phyloP scores from a whole-genome alignment of 2,113 vertebrate genomes.

The Casuarius casuarius region DNA sequence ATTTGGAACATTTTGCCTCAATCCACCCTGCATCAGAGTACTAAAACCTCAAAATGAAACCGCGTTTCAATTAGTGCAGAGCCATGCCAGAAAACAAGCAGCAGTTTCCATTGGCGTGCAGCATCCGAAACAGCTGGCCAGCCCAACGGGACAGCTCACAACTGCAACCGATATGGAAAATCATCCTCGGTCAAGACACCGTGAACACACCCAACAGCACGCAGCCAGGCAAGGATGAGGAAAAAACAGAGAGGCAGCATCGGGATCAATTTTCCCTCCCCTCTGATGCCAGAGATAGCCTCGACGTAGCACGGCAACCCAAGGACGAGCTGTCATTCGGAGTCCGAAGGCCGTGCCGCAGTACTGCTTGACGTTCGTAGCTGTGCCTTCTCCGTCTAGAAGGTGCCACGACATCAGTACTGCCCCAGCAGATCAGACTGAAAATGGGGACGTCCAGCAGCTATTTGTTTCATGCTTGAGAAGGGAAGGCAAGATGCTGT shows the following conservation, averaged over 20 bases:
- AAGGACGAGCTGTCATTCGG: not conserved
- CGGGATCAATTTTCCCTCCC: not conserved
- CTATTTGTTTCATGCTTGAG: not conserved
- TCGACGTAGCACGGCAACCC: not conserved
- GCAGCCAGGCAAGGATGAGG: fast-evolving
- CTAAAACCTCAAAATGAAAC: not conserved
- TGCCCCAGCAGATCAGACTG: not conserved
- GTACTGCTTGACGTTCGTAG: not conserved
- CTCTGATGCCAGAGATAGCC: not conserved
- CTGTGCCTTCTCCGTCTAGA: not conserved
- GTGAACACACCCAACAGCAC: fast-evolving
- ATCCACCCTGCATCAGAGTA: fast-evolving
- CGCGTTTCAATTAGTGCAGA: not conserved
- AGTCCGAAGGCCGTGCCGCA: not conserved
- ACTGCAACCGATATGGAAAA: not conserved
- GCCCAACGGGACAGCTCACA: fast-evolving
- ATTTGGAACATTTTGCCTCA: not conserved
- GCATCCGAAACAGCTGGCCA: not conserved
- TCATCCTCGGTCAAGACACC: fast-evolving
- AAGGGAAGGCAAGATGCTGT: not conserved
- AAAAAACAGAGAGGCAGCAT: not conserved
- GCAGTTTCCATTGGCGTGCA: not conserved
- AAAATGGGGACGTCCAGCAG: not conserved
- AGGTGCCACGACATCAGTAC: not conserved
- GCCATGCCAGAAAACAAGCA: not conserved